phyloP scores from a whole-genome alignment of 2,113 vertebrate species.

The Diadophis punctatus region DNA sequence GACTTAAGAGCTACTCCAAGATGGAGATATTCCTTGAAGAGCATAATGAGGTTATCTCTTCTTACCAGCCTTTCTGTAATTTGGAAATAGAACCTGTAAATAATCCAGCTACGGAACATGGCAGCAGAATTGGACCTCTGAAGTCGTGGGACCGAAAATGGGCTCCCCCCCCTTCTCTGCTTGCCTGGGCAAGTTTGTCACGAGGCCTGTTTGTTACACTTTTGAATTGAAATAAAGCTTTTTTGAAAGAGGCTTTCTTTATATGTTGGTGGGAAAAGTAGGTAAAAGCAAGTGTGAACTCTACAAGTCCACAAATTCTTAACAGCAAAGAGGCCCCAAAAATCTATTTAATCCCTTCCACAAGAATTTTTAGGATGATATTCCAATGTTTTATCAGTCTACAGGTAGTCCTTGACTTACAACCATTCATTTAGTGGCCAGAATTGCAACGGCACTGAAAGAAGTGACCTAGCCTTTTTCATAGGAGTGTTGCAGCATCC shows the following conservation, averaged over 20 bases:
- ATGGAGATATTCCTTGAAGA: not conserved
- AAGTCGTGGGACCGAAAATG: too few species aligned
- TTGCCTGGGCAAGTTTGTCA: not conserved
- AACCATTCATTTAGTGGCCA: not conserved
- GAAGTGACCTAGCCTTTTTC: not conserved
- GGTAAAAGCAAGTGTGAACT: not conserved
- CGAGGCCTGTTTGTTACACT: conserved; percentile 28
- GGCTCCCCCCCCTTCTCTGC: too few species aligned
- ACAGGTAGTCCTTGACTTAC: not conserved
- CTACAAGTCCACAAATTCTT: not conserved
- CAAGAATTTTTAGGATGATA: not conserved
- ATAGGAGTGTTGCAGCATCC: not conserved
- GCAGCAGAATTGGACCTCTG: not conserved
- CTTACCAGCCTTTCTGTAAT: not conserved
- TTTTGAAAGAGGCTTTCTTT: conserved; percentile 21
- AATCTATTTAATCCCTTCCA: not conserved
- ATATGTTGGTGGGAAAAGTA: not conserved
- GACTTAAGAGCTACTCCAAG: not conserved
- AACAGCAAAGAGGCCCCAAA: not conserved
- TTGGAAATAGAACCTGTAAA: not conserved
- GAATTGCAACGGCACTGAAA: not conserved
- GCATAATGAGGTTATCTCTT: not conserved
- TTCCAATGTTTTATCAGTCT: not conserved
- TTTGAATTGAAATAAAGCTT: conserved; percentile 59
- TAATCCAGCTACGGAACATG: not conserved